Percentiles rank a stretch among this genome's conserved stretches.
phyloP scores from a whole-genome alignment of 2,797 vertebrate species.

The Zenarchopterus dispar region DNA sequence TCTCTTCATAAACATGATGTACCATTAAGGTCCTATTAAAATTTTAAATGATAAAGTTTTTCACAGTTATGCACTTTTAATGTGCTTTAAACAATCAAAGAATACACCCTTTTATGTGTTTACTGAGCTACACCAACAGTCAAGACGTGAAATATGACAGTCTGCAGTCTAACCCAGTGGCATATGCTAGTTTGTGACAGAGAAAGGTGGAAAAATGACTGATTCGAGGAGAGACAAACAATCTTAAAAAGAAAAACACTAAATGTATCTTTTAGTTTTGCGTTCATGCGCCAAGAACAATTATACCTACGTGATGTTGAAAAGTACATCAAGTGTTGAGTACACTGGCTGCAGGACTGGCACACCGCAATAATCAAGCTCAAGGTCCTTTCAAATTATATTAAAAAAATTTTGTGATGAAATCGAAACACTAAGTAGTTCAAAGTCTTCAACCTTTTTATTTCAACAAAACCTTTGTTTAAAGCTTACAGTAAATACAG shows the following conservation, averaged over 20 bases:
- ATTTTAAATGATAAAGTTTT: too few relatives aligned
- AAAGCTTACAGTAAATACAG: not conserved
- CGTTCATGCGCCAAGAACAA: not conserved
- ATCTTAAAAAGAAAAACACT: not conserved
- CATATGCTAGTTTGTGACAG: not conserved
- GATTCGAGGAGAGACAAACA: not conserved
- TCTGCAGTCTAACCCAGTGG: not conserved
- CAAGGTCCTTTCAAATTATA: not conserved
- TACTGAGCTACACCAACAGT: too few relatives aligned
- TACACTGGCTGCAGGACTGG: not conserved
- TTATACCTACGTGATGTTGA: not conserved
- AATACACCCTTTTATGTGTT: too few relatives aligned
- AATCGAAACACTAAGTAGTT: too few relatives aligned
- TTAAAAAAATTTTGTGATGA: too few relatives aligned
- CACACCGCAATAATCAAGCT: not conserved
- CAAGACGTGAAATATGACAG: not conserved
- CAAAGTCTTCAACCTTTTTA: not conserved
- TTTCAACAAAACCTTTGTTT: not conserved
- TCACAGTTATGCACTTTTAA: too few relatives aligned
- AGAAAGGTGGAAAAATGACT: not conserved
- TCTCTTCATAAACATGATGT: too few relatives aligned
- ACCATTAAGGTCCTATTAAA: too few relatives aligned
- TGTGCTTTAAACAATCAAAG: too few relatives aligned
- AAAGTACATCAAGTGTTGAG: not conserved
- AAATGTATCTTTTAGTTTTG: not conserved